Evolutionary conservation across 1,140 invertebrate genomes (phyloP).

Genomic region (Heliconius eleuchia): DNA sequence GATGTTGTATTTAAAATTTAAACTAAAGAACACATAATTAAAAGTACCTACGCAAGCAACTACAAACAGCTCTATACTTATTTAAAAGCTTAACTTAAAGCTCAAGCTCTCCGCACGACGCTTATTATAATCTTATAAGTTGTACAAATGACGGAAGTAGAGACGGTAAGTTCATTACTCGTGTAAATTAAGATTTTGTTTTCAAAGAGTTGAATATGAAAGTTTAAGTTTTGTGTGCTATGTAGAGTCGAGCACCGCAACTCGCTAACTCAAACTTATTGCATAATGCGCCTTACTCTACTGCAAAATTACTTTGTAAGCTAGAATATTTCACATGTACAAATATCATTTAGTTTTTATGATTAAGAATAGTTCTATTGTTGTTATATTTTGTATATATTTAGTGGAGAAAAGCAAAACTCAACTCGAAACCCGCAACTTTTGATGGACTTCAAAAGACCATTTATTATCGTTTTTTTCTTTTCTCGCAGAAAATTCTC

Average conservation of each 20-base stretch:
- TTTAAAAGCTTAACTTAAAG: not conserved
- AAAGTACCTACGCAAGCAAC: not conserved
- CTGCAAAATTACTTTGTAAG: not conserved
- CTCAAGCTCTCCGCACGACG: not conserved
- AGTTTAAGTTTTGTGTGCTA: conserved; percentile 11
- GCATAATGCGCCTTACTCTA: conserved; percentile 4
- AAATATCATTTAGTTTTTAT: not conserved
- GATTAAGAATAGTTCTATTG: too few species aligned
- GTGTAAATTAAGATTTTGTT: conserved; percentile 14
- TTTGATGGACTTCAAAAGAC: too few species aligned
- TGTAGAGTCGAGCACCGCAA: not conserved
- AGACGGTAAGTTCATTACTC: conserved; percentile 13
- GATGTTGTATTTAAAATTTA: too few species aligned
- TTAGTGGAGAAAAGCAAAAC: too few species aligned
- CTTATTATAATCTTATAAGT: conserved; percentile 8
- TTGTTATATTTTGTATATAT: too few species aligned
- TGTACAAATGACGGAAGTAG: not conserved
- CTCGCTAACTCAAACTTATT: not conserved
- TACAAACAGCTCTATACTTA: not conserved
- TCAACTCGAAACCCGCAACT: too few species aligned
- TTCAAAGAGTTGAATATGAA: conserved; percentile 11
- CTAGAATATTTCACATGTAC: not conserved
- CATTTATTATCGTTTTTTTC: too few species aligned
- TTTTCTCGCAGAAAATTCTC: too few species aligned
- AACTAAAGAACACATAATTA: not conserved